Evolutionary conservation across 2,888 invertebrate species (phyloP).

Genomic region (Griposia aprilina): DNA sequence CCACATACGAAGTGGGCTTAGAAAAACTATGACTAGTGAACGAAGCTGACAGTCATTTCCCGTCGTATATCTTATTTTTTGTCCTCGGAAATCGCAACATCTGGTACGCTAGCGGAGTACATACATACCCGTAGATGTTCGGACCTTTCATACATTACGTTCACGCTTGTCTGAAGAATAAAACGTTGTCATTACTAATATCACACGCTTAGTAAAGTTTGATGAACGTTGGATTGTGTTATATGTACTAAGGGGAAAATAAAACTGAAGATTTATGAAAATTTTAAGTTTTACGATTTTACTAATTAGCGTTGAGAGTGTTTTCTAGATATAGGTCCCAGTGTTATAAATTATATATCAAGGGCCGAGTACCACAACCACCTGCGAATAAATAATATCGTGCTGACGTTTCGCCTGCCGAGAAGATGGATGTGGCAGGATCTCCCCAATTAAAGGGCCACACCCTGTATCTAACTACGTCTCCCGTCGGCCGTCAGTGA

Average conservation of each 20-base stretch:
- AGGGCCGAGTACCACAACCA: slow-evolving; percentile 9
- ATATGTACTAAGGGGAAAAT: background rate
- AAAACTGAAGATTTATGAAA: background rate
- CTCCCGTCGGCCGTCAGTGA: slow-evolving; percentile 21
- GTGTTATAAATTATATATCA: slow-evolving; percentile 16
- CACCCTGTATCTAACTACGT: slow-evolving; percentile 12
- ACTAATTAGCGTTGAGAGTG: background rate
- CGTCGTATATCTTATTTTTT: slow-evolving; percentile 85
- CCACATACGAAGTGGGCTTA: slow-evolving; percentile 66
- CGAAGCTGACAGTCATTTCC: slow-evolving; percentile 86
- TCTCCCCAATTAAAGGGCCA: slow-evolving; percentile 21
- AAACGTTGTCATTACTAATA: slow-evolving; percentile 59
- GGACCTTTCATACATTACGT: slow-evolving; percentile 71
- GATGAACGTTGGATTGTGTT: slow-evolving; percentile 13
- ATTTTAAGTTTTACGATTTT: too few species aligned
- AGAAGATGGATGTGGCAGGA: slow-evolving; percentile 29
- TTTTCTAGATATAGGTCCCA: background rate
- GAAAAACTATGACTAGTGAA: slow-evolving; percentile 83
- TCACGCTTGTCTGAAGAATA: slow-evolving; percentile 73
- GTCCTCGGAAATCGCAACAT: slow-evolving; percentile 86
- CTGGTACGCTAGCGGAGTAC: slow-evolving; percentile 77
- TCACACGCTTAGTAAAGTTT: slow-evolving; percentile 63
- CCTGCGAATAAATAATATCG: slow-evolving; percentile 43
- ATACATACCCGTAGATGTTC: slow-evolving; percentile 66
- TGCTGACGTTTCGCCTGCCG: slow-evolving; percentile 34